Evolutionary conservation across 2,888 invertebrate species (phyloP).

Genomic region (Sisyra nigra): DNA sequence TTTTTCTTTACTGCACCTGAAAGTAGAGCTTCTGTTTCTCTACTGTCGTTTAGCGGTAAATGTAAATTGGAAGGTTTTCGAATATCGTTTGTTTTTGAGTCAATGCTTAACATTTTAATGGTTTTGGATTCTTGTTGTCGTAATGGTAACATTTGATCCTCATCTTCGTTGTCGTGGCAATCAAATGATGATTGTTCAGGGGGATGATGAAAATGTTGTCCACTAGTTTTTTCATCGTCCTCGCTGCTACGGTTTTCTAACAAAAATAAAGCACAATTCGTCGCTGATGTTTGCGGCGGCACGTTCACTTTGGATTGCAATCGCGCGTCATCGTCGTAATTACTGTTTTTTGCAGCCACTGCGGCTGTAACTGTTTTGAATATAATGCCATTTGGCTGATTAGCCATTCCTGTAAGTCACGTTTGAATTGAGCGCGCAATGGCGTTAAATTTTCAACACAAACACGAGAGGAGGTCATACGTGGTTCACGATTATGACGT

Average conservation of each 20-base stretch:
- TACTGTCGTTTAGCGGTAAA: background rate
- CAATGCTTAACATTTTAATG: background rate
- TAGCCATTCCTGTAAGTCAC: conserved; percentile 31
- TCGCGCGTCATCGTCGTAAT: background rate
- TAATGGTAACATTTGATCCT: too few relatives aligned
- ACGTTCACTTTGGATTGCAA: background rate
- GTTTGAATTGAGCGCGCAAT: conserved; percentile 26
- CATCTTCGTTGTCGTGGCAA: too few relatives aligned
- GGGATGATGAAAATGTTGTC: background rate
- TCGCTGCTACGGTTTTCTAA: background rate
- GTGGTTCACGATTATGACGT: conserved; percentile 11
- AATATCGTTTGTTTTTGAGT: background rate
- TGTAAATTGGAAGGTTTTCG: background rate
- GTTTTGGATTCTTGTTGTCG: too few relatives aligned
- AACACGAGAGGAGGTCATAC: conserved; percentile 20
- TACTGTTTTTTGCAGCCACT: conserved; percentile 1
- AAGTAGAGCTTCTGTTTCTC: conserved; percentile 6
- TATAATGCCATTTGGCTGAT: conserved; percentile 13
- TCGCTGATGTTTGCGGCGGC: too few relatives aligned
- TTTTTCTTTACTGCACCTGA: conserved; percentile 1
- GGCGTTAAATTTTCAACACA: conserved; percentile 19
- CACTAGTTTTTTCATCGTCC: background rate
- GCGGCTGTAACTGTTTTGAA: conserved; percentile 2
- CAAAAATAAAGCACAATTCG: background rate
- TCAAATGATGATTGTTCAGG: background rate